Conservation (phyloP, 2,113 vertebrate species). For the Genyomyrus donnyi region DNA sequence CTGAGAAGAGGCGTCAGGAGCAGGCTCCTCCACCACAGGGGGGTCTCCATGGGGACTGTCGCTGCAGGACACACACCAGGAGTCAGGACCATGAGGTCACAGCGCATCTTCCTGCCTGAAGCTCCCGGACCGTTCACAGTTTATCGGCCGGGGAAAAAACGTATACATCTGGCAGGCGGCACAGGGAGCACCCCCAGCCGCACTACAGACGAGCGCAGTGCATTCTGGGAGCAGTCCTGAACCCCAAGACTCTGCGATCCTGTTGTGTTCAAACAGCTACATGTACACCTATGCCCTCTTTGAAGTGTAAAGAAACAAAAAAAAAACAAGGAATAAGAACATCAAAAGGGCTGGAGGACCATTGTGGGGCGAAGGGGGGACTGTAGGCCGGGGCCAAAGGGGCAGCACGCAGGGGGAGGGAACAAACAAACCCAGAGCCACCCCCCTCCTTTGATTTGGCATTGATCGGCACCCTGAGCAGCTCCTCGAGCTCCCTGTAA, state of each 20-base stretch:
- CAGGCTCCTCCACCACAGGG: slow-evolving; percentile 74
- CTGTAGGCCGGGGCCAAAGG: not conserved
- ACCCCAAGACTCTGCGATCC: not conserved
- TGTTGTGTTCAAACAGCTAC: not conserved
- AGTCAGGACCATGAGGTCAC: slow-evolving; percentile 7
- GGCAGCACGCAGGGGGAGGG: not conserved
- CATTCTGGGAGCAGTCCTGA: not conserved
- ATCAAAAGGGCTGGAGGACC: not conserved
- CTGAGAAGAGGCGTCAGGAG: slow-evolving; percentile 70
- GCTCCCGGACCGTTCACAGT: not conserved
- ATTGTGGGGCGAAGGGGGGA: not conserved
- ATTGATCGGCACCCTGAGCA: not conserved
- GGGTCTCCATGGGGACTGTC: slow-evolving; percentile 88
- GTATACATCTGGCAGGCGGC: not conserved
- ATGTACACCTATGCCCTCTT: slow-evolving; percentile 5
- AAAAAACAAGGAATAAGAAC: not conserved
- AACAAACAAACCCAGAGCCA: not conserved
- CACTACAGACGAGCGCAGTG: not conserved
- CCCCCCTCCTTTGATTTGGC: not conserved
- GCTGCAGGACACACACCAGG: slow-evolving; percentile 52
- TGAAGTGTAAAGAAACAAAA: slow-evolving; percentile 27
- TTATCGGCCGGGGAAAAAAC: not conserved
- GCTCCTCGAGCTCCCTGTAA: not conserved
- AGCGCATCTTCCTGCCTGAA: not conserved
- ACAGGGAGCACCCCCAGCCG: not conserved